Conservation (phyloP, 2,113 vertebrate genomes). For the Oreotrochilus melanogaster region DNA sequence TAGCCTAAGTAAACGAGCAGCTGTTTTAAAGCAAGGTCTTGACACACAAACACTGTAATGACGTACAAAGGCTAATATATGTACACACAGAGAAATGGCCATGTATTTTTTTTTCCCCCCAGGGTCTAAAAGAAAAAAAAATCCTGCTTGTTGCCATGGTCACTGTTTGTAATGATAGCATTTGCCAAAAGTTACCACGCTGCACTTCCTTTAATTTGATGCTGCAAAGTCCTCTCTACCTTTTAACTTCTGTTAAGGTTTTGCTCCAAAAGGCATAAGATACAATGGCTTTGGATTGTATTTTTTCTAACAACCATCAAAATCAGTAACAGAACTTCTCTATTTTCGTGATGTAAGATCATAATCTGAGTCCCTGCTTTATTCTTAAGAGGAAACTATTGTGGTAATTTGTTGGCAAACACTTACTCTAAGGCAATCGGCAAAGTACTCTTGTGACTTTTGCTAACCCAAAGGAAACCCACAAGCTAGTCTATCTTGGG, state of each 20-base stretch:
- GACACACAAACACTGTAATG: constrained; percentile 10
- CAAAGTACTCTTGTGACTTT: not conserved
- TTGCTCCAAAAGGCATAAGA: not conserved
- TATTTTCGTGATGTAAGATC: not conserved
- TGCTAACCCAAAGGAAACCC: constrained; percentile 50
- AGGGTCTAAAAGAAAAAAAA: not conserved
- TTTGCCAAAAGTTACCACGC: not conserved
- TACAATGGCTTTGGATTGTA: not conserved
- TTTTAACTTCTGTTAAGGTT: not conserved
- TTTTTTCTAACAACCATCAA: not conserved
- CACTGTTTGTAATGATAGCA: not conserved
- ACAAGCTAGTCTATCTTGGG: constrained; percentile 25
- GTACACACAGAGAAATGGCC: not conserved
- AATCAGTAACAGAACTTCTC: not conserved
- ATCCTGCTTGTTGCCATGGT: not conserved
- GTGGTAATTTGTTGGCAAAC: constrained; percentile 27
- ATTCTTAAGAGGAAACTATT: not conserved
- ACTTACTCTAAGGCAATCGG: not conserved
- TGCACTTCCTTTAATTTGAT: not conserved
- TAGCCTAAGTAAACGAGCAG: not conserved
- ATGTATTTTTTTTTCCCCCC: not conserved
- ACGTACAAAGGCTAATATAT: not conserved
- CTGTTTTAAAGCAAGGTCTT: constrained; percentile 35
- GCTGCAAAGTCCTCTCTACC: not conserved
- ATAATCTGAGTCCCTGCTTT: not conserved